These are phyloP conservation scores for Psittacula derbiana DNA, from an alignment of 2,797 vertebrate species.

Conservation along the genomic window DNA sequence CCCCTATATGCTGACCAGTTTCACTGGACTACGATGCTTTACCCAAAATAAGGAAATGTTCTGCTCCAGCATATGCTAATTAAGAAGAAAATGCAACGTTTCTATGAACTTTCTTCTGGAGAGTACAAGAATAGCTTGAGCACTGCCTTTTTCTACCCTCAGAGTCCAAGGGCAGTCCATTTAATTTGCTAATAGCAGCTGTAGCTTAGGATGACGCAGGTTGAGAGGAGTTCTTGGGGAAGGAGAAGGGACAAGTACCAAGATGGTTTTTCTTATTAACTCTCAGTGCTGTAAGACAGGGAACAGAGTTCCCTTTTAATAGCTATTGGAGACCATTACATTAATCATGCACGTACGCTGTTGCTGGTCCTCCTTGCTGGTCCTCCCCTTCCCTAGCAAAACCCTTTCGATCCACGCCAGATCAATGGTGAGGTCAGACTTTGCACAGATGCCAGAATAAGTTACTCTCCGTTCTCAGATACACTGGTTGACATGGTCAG, in stretches of 20 bases:
- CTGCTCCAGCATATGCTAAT: background rate
- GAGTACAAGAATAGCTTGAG: background rate
- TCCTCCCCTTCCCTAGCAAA: background rate
- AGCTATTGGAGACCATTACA: accelerated
- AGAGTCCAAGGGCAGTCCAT: accelerated
- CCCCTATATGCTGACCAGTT: background rate
- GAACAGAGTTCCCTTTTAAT: background rate
- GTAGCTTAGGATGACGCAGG: background rate
- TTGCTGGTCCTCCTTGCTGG: background rate
- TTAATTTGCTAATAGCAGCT: background rate
- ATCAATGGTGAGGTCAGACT: background rate
- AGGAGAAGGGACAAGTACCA: background rate
- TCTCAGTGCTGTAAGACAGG: background rate
- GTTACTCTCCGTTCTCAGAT: background rate
- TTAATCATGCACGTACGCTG: background rate
- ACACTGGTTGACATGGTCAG: accelerated
- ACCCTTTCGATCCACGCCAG: background rate
- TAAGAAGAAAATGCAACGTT: background rate
- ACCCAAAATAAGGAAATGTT: background rate
- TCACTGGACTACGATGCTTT: background rate
- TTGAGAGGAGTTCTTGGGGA: background rate
- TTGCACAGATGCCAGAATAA: background rate
- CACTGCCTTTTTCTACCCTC: background rate
- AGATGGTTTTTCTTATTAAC: background rate
- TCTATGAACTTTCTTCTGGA: background rate